Conservation (phyloP, 2,113 vertebrate species). For the Etia nguti region DNA sequence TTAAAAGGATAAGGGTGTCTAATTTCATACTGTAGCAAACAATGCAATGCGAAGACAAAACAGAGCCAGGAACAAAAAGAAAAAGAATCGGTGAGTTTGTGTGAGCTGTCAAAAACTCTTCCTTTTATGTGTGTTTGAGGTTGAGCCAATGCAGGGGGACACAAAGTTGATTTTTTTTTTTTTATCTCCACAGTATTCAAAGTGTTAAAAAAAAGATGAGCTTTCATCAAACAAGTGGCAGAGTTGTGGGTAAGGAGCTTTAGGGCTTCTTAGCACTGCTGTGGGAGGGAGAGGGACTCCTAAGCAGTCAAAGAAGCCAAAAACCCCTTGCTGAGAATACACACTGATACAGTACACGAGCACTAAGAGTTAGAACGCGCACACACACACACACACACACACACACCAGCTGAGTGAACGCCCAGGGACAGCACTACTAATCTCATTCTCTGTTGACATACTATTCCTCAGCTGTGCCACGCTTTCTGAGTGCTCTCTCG, state of each 20-base stretch:
- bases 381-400: neutral
- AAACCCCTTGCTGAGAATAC: slow-evolving; percentile 39
- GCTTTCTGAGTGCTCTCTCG: slow-evolving; percentile 24
- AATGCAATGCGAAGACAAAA: slow-evolving; percentile 1
- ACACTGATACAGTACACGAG: slow-evolving; percentile 23
- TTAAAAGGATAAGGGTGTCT: slow-evolving; percentile 11
- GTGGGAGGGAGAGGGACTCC: slow-evolving; percentile 45
- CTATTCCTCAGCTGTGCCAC: slow-evolving; percentile 34
- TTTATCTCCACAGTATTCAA: slow-evolving; percentile 17
- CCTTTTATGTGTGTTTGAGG: neutral
- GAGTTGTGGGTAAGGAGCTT: slow-evolving; percentile 38
- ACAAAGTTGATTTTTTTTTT: slow-evolving; percentile 1
- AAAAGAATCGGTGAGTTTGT: neutral
- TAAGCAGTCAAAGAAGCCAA: slow-evolving; percentile 50
- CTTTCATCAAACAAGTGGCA: slow-evolving; percentile 39
- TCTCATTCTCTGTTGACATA: slow-evolving; percentile 60
- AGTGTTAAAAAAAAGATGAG: neutral
- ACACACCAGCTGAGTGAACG: slow-evolving; percentile 31
- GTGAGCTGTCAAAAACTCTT: neutral
- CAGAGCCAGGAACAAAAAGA: neutral
- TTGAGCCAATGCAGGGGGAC: neutral
- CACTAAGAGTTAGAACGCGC: neutral
- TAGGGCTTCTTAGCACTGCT: slow-evolving; percentile 36
- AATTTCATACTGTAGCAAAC: neutral
- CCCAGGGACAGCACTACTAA: slow-evolving; percentile 48